phyloP scores from a whole-genome alignment of 2,113 vertebrate species.

The Megatriorchis doriae region DNA sequence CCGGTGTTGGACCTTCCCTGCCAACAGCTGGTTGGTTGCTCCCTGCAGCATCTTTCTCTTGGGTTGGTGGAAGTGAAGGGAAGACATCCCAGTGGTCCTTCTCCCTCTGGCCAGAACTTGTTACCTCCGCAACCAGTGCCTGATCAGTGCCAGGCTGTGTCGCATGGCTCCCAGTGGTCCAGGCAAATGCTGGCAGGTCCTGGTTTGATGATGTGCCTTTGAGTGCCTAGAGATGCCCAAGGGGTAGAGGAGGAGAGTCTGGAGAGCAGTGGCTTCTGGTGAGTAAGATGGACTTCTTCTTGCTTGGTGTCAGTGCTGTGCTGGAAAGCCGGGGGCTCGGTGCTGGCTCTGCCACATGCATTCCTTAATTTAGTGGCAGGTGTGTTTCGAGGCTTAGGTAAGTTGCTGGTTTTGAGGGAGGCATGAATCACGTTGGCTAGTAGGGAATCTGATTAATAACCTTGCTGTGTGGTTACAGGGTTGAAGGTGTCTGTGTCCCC shows the following conservation, averaged over 20 bases:
- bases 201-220: not conserved
- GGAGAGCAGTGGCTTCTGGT: not conserved
- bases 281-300: not conserved
- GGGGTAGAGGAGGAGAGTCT: not conserved
- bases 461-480: not conserved
- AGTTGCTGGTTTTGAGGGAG: not conserved
- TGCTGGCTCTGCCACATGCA: not conserved
- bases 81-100: too few species aligned
- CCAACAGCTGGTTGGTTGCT: not conserved
- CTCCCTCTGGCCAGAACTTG: not conserved
- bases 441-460: not conserved
- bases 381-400: not conserved
- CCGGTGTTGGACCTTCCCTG: not conserved
- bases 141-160: not conserved
- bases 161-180: rapidly evolving
- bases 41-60: not conserved
- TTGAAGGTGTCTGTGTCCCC: not conserved
- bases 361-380: not conserved
- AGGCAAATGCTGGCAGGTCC: not conserved
- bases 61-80: too few species aligned
- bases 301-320: not conserved
- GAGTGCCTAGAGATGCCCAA: not conserved
- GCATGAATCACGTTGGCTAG: not conserved
- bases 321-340: not conserved
- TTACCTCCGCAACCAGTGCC: not conserved